Evolutionary conservation across 2,797 vertebrate species (phyloP).

Genomic region (Vireo griseus): DNA sequence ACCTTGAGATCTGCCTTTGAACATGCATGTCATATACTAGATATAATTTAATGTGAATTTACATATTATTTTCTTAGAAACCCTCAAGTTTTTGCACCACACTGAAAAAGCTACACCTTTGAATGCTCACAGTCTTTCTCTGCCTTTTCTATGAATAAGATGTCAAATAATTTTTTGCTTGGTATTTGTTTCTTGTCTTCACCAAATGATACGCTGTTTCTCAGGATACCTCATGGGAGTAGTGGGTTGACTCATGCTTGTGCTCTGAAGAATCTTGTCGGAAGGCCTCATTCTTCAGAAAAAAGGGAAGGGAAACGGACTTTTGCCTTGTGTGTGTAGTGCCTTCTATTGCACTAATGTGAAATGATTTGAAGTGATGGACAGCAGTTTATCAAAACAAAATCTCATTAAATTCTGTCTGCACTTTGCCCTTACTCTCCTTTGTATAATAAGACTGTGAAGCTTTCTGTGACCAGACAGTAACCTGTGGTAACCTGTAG

Average conservation of each 20-base stretch:
- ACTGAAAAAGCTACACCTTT: background rate
- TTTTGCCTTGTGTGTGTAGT: constrained; percentile 28
- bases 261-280: background rate
- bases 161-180: background rate
- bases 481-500: constrained; percentile 66
- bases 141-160: background rate
- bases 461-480: constrained; percentile 50
- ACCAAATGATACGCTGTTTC: background rate
- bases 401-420: constrained; percentile 75
- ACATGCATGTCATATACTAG: background rate
- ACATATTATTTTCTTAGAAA: background rate
- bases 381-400: constrained; percentile 76
- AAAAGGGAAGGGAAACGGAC: background rate
- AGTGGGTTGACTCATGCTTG: background rate
- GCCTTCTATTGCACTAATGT: constrained; percentile 51
- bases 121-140: background rate
- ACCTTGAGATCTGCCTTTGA: background rate
- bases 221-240: background rate
- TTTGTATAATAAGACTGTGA: constrained; percentile 56
- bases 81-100: background rate
- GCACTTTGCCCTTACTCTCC: constrained; percentile 59
- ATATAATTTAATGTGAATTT: background rate
- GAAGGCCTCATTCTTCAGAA: background rate
- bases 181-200: background rate
- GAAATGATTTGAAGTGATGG: constrained; percentile 70